Evolutionary conservation across 2,113 vertebrate genomes (phyloP).

Genomic region (Petrocephalus zakoni): DNA sequence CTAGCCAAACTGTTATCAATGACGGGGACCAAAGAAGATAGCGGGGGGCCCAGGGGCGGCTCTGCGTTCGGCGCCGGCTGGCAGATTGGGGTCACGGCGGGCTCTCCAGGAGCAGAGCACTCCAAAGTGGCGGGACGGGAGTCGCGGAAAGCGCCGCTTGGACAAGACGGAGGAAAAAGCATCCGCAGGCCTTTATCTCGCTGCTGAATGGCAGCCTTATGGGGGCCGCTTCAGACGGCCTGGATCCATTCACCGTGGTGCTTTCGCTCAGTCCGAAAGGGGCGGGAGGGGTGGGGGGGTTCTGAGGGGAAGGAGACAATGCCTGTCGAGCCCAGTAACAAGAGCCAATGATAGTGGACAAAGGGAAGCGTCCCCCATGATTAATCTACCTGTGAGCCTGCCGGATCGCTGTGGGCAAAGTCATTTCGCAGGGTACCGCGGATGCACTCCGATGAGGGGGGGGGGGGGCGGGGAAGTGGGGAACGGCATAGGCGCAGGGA

Average conservation of each 20-base stretch:
- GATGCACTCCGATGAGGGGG: not conserved
- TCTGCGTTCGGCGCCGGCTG: conserved; percentile 32
- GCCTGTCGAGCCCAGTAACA: not conserved
- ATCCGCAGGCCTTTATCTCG: conserved; percentile 47
- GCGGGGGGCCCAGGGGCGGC: conserved; percentile 18
- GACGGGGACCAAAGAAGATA: conserved; percentile 30
- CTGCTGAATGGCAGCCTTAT: conserved; percentile 40
- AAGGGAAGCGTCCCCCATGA: conserved; percentile 3
- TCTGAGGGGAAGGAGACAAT: not conserved
- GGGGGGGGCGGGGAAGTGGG: not conserved
- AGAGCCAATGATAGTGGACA: conserved; percentile 2
- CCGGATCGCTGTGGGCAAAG: conserved; percentile 16
- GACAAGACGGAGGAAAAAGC: conserved; percentile 20
- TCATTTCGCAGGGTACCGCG: not conserved
- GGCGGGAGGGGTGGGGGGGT: not conserved
- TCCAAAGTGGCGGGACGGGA: conserved; percentile 42
- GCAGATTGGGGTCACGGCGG: conserved; percentile 40
- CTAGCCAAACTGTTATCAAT: conserved; percentile 35
- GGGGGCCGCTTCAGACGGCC: conserved; percentile 21
- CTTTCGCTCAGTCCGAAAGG: conserved; percentile 15
- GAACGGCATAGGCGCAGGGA: not conserved
- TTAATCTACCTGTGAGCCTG: not conserved
- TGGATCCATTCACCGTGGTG: conserved; percentile 30
- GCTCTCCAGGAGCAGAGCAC: conserved; percentile 29
- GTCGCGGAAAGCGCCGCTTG: conserved; percentile 33